These are phyloP conservation scores for Nothobranchius kuhntae DNA, from an alignment of 2,113 vertebrate genomes.

Conservation along the genomic window DNA sequence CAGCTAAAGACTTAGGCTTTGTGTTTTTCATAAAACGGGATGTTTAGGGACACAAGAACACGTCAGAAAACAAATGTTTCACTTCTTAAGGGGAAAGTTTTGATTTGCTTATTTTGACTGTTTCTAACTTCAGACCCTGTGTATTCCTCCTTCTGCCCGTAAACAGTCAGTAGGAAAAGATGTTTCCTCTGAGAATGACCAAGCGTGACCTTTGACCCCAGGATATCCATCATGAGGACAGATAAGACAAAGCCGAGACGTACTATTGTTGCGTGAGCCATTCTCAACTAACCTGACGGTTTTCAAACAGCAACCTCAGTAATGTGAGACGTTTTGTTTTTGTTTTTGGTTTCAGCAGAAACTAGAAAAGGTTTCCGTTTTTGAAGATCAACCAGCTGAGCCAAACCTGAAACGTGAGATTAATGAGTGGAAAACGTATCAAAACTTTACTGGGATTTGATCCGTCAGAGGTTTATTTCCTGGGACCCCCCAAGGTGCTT, in stretches of 20 bases:
- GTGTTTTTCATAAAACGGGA: too few species aligned
- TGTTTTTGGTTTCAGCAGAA: conserved; percentile 16
- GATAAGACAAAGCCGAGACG: conserved; percentile 56
- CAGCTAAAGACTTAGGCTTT: too few species aligned
- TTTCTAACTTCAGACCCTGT: too few species aligned
- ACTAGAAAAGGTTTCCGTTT: conserved; percentile 2
- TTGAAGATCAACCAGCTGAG: conserved; percentile 19
- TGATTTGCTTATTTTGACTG: too few species aligned
- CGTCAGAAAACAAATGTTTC: too few species aligned
- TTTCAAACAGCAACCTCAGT: conserved; percentile 35
- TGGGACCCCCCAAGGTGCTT: too few species aligned
- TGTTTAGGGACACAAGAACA: too few species aligned
- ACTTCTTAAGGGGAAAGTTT: too few species aligned
- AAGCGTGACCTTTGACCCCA: conserved; percentile 78
- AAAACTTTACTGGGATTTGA: conserved; percentile 19
- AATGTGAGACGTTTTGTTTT: conserved; percentile 32
- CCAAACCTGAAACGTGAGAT: conserved; percentile 19
- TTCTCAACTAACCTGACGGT: conserved; percentile 41
- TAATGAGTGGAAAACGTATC: conserved; percentile 14
- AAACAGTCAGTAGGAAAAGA: conserved; percentile 70
- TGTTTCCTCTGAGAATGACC: conserved; percentile 83
- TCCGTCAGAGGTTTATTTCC: not conserved
- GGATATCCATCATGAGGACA: conserved; percentile 79
- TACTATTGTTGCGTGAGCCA: conserved; percentile 55
- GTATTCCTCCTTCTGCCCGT: conserved; percentile 2